Percentiles rank a stretch among this genome's conserved stretches.
Conservation (phyloP, 1,140 invertebrate species). For the Sweltsa coloradensis region DNA sequence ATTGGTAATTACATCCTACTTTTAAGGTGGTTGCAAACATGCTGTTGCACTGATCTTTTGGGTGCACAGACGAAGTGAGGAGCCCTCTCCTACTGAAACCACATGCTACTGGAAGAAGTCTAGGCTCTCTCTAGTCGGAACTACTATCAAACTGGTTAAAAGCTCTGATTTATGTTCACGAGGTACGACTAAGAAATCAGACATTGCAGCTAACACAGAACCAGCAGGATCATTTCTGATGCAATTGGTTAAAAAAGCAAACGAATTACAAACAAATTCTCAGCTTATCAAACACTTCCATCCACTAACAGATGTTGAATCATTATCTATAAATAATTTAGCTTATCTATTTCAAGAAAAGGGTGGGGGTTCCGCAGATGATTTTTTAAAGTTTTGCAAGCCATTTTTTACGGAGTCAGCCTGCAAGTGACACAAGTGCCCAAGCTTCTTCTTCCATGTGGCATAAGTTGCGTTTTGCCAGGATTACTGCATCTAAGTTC, state of each 20-base stretch:
- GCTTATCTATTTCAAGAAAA: constrained; percentile 2
- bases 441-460: constrained; percentile 20
- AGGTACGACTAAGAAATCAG: constrained; percentile 13
- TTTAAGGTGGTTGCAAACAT: constrained; percentile 29
- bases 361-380: constrained; percentile 11
- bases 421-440: constrained; percentile 16
- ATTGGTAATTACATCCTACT: too few relatives aligned
- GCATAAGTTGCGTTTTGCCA: constrained; percentile 26
- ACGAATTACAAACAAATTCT: constrained; percentile 11
- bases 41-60: constrained; percentile 27
- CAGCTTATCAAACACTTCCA: constrained; percentile 13
- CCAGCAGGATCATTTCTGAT: constrained; percentile 14
- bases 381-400: constrained; percentile 13
- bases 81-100: constrained; percentile 25
- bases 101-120: constrained; percentile 29
- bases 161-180: too few relatives aligned
- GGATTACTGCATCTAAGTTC: constrained; percentile 29
- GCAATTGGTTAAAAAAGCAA: constrained; percentile 10
- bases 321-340: constrained; percentile 17
- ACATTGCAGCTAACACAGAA: constrained; percentile 8
- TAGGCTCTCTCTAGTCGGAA: constrained; percentile 15
- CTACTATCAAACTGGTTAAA: constrained; percentile 18
- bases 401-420: constrained; percentile 9
- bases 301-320: constrained; percentile 5
- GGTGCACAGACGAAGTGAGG: constrained; percentile 28